Base-by-base conservation (phyloP, 2,888 invertebrate species). In the Hofmannophila pseudospretella region DNA sequence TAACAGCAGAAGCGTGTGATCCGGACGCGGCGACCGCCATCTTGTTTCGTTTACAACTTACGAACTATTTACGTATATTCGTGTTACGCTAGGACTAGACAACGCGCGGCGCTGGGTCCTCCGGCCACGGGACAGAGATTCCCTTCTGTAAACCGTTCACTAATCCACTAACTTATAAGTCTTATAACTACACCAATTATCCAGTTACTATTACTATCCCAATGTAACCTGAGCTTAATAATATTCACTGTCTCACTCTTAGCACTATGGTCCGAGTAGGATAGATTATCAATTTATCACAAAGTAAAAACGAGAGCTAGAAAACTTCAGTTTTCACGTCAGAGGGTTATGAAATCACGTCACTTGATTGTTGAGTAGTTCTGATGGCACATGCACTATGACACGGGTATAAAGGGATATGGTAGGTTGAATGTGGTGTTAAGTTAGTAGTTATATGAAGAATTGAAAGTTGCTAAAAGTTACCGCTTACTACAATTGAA, bases 41-140 rank as follows among this genome's bases (percentile, higher is more conserved):
- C 36, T 40, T 38, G 36, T 30, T 39, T 34, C 31, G 23, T 31
- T 36, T 33, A 33, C 36, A 39, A 16, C 39, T 36, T 41, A 41
- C 34, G 32, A 3, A 55, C 79, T 84, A 84, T 49, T 84, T 85
- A 85, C 85, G 85, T 85, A 84, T 85, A 79, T 49, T 53, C 58
- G 64, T 56, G 56, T 51, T 59, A 68, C 62, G 60, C 68, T 64
- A 65, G 62, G 80, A 78, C 80, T 78, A 79, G 78, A 72, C 64
- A 51, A 57, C 67, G 69, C 67, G 64, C 68, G 71, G 50, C 67
- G 56, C 44, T 44, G n/a, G n/a, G n/a, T n/a, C n/a, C n/a, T n/a
- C n/a, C n/a, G n/a, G n/a, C n/a, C n/a, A 42, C 44, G 54, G 29
- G 39, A 34, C 42, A 7, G 1, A 7, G 1, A 5, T 4, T 8